Evolutionary conservation across 1,140 invertebrate genomes (phyloP), one percentile per base, ranked within the genome.

Genomic region (Drosophila subobscura): DNA sequence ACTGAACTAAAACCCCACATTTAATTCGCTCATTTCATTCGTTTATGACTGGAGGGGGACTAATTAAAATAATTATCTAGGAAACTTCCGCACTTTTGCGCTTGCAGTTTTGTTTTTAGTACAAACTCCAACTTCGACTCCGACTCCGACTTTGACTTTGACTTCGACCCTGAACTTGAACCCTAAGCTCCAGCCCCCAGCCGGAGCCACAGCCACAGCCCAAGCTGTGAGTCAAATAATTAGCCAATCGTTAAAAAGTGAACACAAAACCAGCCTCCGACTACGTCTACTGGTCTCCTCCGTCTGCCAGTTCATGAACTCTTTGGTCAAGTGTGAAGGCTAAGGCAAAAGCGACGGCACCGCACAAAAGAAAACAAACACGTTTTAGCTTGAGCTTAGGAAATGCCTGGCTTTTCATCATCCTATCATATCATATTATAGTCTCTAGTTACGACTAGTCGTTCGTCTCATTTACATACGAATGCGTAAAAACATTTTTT

Each of bases 301-400:
- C 54, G 50, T 56, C 80, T 68, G 53, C 40, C 55, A 56, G 80
- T 85, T 84, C 83, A 53, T 65, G 83, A 86, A 81, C 81, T 86
- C 73, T 86, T 66, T 66, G 81, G 81, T 76, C 81, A 88, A 60
- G 83, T 86, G 83, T 86, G 81, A 86, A 86, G 81, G 81, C 77
- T 57, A 78, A 81, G 3, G 33, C 33, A n/a, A 10, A 10, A 37
- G 8, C 33, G 33, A 86, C 78, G 44, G 52, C 20, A 63, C 7
- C 20, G 41, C 47, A 68, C 63, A 68, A 68, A 67, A 64, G 65
- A 27, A 68, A 68, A 65, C 63, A 66, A 67, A 67, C 60, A 66
- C 64, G 64, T 67, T 67, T 67, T 12, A 37, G 33, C 6, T 37
- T 12, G 10, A 47, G 64, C 47, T 23, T 53, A 67, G 64, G 61